These are phyloP conservation scores for Limnephilus auricula DNA, from an alignment of 2,888 invertebrate genomes.

Conservation along the genomic window DNA sequence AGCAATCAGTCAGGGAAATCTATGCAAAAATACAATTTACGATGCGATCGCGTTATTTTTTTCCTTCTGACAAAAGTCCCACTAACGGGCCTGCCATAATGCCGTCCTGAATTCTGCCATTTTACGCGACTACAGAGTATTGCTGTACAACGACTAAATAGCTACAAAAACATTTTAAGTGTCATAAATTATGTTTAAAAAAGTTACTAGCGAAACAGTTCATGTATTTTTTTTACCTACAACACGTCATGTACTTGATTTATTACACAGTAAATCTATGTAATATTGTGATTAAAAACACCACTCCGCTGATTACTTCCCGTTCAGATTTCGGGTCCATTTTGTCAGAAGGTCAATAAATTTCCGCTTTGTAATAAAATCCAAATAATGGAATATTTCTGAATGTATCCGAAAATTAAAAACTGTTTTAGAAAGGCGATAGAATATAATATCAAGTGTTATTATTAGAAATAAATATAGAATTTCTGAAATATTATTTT, in stretches of 20 bases:
- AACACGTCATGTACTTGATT: background rate
- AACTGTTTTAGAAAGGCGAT: too few species aligned
- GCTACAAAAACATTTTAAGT: background rate
- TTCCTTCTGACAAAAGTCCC: constrained; percentile 48
- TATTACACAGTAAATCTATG: background rate
- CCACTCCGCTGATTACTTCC: too few species aligned
- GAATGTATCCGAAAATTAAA: too few species aligned
- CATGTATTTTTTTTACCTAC: background rate
- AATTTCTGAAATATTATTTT: too few species aligned
- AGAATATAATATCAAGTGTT: too few species aligned
- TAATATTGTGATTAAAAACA: background rate
- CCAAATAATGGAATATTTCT: too few species aligned
- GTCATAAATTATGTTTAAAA: background rate
- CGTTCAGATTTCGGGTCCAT: too few species aligned
- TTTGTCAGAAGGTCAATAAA: too few species aligned
- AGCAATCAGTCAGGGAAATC: constrained; percentile 64
- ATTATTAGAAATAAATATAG: too few species aligned
- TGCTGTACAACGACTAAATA: background rate
- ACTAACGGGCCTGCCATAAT: constrained; percentile 45
- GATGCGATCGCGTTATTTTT: constrained; percentile 65
- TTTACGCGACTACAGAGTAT: background rate
- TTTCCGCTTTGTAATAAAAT: too few species aligned
- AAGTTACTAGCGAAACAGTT: background rate
- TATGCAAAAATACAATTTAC: constrained; percentile 66
- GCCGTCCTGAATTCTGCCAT: background rate